These are phyloP conservation scores for Apteryx mantelli DNA, from an alignment of 2,113 vertebrate genomes.

Conservation along the genomic window DNA sequence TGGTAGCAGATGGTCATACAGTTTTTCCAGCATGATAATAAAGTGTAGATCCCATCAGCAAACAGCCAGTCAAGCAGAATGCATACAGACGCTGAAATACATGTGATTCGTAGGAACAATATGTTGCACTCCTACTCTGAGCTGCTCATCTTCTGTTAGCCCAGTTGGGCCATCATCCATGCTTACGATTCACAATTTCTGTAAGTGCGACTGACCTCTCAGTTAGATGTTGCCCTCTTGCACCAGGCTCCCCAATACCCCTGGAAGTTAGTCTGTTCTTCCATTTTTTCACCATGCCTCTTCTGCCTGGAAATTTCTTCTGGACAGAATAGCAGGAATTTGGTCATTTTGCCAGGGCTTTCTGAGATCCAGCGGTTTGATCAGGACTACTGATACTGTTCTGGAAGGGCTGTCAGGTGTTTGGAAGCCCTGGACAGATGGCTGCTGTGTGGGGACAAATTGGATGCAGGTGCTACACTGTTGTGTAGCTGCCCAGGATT, in stretches of 20 bases:
- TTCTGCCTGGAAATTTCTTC: neutral
- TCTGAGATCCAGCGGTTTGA: neutral
- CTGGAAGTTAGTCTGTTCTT: neutral
- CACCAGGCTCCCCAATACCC: neutral
- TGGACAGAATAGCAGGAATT: neutral
- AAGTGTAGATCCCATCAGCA: neutral
- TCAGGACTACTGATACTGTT: neutral
- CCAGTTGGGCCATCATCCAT: neutral
- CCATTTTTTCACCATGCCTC: neutral
- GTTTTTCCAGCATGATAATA: neutral
- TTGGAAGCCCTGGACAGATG: neutral
- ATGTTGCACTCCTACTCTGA: neutral
- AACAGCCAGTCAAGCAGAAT: neutral
- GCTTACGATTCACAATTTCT: neutral
- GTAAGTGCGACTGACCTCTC: neutral
- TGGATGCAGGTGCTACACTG: neutral
- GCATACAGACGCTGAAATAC: neutral
- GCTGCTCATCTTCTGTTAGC: neutral
- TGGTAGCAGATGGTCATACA: neutral
- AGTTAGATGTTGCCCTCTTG: neutral
- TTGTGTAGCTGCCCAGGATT: neutral
- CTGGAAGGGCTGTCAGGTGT: neutral
- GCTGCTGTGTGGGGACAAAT: fast-evolving
- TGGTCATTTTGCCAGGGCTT: neutral
- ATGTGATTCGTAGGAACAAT: neutral